Percentiles rank a stretch among this genome's conserved stretches.
These are phyloP conservation scores for Macrocentrus cingulum DNA, from an alignment of 1,140 invertebrate genomes.

Conservation along the genomic window DNA sequence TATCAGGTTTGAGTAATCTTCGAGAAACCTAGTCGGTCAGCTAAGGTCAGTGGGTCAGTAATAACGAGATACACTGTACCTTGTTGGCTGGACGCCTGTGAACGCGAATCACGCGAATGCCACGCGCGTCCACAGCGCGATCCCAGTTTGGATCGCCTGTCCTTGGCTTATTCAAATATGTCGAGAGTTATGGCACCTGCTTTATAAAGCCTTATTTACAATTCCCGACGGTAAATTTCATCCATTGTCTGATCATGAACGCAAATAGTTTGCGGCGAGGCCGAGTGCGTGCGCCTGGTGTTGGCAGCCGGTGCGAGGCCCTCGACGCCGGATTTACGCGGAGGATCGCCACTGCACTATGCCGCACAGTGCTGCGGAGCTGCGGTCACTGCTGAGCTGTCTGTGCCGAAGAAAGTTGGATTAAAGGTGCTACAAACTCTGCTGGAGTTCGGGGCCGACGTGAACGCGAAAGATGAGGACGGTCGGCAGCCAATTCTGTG, in stretches of 20 bases:
- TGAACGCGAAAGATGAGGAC: conserved; percentile 87
- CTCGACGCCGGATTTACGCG: conserved; percentile 87
- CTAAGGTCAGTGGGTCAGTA: conserved; percentile 54
- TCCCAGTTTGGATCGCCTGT: conserved; percentile 30
- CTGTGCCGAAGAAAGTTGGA: conserved; percentile 63
- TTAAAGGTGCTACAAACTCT: conserved; percentile 83
- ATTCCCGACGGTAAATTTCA: too few relatives aligned
- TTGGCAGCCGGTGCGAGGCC: conserved; percentile 80
- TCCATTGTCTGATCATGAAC: neutral
- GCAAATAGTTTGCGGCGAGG: conserved; percentile 80
- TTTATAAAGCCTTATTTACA: neutral
- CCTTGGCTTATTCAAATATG: conserved; percentile 41
- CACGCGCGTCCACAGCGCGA: conserved; percentile 3
- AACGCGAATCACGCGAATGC: conserved; percentile 50
- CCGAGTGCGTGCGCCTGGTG: conserved; percentile 82
- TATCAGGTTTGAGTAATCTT: conserved; percentile 8
- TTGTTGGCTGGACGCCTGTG: conserved; percentile 32
- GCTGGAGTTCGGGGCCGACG: conserved; percentile 75
- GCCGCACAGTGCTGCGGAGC: conserved; percentile 94
- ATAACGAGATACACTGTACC: conserved; percentile 40
- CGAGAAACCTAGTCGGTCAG: conserved; percentile 34
- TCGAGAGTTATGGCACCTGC: conserved; percentile 12
- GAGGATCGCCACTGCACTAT: conserved; percentile 94
- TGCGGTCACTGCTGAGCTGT: conserved; percentile 67
- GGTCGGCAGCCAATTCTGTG: conserved; percentile 91